Conservation (phyloP, 2,888 invertebrate species). For the Chrysopilus asiliformis region DNA sequence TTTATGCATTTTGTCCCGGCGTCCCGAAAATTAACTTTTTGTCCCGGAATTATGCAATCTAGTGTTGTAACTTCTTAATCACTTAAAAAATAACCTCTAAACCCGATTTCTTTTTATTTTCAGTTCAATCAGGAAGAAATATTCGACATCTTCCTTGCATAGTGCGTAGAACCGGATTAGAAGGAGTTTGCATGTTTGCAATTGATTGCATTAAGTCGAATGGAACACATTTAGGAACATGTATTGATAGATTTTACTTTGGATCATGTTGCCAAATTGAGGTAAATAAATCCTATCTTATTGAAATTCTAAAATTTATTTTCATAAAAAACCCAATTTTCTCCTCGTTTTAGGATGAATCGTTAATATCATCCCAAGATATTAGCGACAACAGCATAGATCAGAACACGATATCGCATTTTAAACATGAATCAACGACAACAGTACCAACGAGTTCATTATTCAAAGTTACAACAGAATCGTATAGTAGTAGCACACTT, state of each 20-base stretch:
- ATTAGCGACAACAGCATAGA: constrained; percentile 37
- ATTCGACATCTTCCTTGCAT: constrained; percentile 82
- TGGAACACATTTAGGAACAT: constrained; percentile 82
- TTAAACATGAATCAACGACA: constrained; percentile 30
- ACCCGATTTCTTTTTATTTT: constrained; percentile 39
- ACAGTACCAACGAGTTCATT: constrained; percentile 24
- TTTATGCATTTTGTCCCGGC: not conserved
- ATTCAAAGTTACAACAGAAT: constrained; percentile 25
- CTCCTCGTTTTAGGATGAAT: constrained; percentile 19
- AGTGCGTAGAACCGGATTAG: constrained; percentile 61
- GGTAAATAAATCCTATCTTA: constrained; percentile 24
- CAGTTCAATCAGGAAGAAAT: constrained; percentile 70
- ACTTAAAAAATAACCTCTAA: too few relatives aligned
- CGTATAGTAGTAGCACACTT: constrained; percentile 9
- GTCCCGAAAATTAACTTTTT: too few relatives aligned
- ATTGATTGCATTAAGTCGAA: constrained; percentile 83
- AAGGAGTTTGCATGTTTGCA: constrained; percentile 87
- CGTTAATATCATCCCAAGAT: constrained; percentile 27
- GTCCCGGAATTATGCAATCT: too few relatives aligned
- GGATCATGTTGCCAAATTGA: constrained; percentile 81
- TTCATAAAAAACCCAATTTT: too few relatives aligned
- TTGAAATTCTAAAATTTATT: too few relatives aligned
- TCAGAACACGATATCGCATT: constrained; percentile 36
- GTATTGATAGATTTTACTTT: constrained; percentile 86
- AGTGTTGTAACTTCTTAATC: not conserved